Percentiles rank a stretch among this genome's conserved stretches.
Conservation (phyloP, 2,888 invertebrate species). For the Drosophila anomelani region DNA sequence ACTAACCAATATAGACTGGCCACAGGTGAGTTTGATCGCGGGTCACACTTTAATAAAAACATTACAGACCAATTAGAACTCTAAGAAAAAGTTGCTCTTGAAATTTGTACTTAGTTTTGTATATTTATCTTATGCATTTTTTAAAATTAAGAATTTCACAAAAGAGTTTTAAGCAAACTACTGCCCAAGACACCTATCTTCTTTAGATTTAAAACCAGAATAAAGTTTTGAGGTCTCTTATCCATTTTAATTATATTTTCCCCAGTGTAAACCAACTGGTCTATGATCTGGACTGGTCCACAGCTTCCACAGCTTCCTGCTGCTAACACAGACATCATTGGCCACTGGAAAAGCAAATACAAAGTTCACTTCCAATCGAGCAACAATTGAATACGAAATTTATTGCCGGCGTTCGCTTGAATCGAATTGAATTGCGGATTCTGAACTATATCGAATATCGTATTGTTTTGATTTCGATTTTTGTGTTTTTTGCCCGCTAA, state of each 20-base stretch:
- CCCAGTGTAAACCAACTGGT: conserved; percentile 38
- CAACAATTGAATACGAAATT: conserved; percentile 73
- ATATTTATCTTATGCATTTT: background rate
- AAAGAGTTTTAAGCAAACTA: too few species aligned
- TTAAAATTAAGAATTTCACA: background rate
- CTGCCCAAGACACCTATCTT: too few species aligned
- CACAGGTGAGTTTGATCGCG: conserved; percentile 47
- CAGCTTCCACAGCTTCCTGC: conserved; percentile 69
- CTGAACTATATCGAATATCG: conserved; percentile 47
- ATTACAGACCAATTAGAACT: background rate
- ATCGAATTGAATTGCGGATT: conserved; percentile 49
- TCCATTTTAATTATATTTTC: background rate
- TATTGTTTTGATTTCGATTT: conserved; percentile 31
- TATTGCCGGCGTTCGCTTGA: conserved; percentile 61
- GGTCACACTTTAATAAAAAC: conserved; percentile 15
- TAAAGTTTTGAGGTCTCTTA: background rate
- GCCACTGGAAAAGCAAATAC: conserved; percentile 49
- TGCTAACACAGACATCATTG: conserved; percentile 75
- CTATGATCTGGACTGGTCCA: conserved; percentile 26
- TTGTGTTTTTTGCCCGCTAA: conserved; percentile 42
- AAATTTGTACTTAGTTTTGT: too few species aligned
- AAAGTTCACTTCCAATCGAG: conserved; percentile 39
- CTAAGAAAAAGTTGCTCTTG: too few species aligned
- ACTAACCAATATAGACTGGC: conserved; percentile 41
- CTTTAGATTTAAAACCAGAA: background rate